Evolutionary conservation across 2,797 vertebrate genomes (phyloP).

Genomic region (Pithecia hirsuta): DNA sequence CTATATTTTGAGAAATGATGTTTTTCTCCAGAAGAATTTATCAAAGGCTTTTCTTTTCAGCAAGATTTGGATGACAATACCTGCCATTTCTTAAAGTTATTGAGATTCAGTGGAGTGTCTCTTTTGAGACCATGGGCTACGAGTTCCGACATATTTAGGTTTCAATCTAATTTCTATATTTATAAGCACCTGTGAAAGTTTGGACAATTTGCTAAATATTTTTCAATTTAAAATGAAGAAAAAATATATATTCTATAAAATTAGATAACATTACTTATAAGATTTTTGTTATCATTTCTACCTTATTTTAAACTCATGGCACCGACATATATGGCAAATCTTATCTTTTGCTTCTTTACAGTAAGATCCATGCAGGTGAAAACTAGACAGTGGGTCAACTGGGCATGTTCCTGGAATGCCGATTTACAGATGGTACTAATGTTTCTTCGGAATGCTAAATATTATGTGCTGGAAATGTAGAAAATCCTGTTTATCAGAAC

Average conservation of each 20-base stretch:
- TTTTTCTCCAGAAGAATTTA: background rate
- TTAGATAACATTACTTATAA: background rate
- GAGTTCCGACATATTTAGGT: background rate
- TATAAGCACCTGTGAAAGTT: background rate
- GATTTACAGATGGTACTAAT: background rate
- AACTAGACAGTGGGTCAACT: background rate
- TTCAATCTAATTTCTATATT: background rate
- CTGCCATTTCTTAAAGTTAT: background rate
- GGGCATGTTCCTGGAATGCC: background rate
- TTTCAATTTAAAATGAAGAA: background rate
- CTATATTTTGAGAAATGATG: background rate
- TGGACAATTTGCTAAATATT: background rate
- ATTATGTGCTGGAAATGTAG: background rate
- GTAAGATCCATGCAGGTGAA: background rate
- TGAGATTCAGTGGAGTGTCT: background rate
- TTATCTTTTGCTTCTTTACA: background rate
- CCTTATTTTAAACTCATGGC: background rate
- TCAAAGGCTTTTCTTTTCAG: background rate
- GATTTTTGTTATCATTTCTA: background rate
- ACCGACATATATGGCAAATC: background rate
- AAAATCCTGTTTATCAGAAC: background rate
- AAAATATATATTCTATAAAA: background rate
- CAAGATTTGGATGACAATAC: background rate
- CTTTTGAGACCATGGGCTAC: background rate
- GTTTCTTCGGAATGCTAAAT: background rate